Evolutionary conservation across 2,113 vertebrate species (phyloP).

Genomic region (Lycaon pictus): DNA sequence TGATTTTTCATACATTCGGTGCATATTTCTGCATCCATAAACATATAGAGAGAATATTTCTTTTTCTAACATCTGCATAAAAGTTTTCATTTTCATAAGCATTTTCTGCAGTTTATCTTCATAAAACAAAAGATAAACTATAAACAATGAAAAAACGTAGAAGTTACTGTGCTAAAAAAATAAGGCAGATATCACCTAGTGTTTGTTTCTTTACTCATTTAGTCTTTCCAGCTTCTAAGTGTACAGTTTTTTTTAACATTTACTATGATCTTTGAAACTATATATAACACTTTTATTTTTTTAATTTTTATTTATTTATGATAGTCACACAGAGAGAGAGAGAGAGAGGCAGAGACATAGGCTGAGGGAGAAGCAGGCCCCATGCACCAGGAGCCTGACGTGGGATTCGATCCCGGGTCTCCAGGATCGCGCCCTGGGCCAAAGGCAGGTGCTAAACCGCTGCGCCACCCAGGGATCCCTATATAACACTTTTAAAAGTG

Average conservation of each 20-base stretch:
- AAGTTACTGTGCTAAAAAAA: not conserved
- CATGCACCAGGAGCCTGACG: too few species aligned
- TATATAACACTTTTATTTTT: not conserved
- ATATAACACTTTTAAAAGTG: not conserved
- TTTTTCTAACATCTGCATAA: not conserved
- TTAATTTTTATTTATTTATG: too few species aligned
- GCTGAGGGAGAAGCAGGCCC: too few species aligned
- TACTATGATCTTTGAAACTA: not conserved
- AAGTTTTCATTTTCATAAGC: not conserved
- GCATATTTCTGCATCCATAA: not conserved
- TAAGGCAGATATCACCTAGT: not conserved
- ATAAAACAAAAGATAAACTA: not conserved
- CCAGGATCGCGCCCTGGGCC: too few species aligned
- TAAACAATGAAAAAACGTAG: not conserved
- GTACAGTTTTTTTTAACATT: not conserved
- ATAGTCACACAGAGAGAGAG: too few species aligned
- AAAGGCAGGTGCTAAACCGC: too few species aligned
- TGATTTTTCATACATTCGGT: not conserved
- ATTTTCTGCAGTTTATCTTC: not conserved
- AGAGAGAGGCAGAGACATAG: too few species aligned
- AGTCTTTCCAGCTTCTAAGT: not conserved
- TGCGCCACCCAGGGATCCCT: too few species aligned
- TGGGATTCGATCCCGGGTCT: too few species aligned
- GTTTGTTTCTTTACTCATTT: not conserved
- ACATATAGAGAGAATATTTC: not conserved